A percentile compares a stretch with the other conserved stretches of the same genome.
phyloP scores from a whole-genome alignment of 2,797 vertebrate species.

The Trichosurus vulpecula region DNA sequence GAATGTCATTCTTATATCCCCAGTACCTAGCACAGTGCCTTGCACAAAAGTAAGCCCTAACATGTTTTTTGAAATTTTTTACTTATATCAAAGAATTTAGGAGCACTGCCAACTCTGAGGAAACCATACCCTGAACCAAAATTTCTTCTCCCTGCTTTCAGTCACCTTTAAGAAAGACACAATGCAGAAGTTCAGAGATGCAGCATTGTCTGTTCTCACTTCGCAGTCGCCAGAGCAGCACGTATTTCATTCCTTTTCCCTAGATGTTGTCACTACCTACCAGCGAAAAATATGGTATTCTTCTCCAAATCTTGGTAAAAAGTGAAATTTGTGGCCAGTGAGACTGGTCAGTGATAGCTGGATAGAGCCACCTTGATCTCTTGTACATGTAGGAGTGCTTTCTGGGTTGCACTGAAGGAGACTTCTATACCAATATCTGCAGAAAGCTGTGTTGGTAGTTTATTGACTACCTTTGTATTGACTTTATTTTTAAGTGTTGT shows the following conservation, averaged over 20 bases:
- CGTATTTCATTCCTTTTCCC: not conserved
- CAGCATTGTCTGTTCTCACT: not conserved
- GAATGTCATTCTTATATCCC: not conserved
- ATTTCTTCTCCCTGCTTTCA: not conserved
- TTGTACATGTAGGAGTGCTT: not conserved
- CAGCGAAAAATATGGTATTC: not conserved
- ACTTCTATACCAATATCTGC: not conserved
- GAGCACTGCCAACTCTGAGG: not conserved
- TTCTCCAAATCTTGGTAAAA: too few relatives aligned
- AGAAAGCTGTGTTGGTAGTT: not conserved
- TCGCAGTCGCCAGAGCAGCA: not conserved
- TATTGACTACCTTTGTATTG: not conserved
- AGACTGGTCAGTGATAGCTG: not conserved
- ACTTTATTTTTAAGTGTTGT: not conserved
- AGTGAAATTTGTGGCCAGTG: not conserved
- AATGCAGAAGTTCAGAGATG: not conserved
- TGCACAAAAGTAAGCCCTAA: not conserved
- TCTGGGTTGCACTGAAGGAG: not conserved
- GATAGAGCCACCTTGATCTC: not conserved
- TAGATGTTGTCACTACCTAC: not conserved
- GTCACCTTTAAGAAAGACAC: not conserved
- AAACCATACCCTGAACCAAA: not conserved
- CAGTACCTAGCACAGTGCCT: not conserved
- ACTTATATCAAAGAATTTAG: not conserved
- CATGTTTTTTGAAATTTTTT: not conserved